A percentile compares a stretch with the other conserved stretches of the same genome.
Evolutionary conservation across 2,113 vertebrate genomes (phyloP).

Genomic region (Petaurus breviceps): DNA sequence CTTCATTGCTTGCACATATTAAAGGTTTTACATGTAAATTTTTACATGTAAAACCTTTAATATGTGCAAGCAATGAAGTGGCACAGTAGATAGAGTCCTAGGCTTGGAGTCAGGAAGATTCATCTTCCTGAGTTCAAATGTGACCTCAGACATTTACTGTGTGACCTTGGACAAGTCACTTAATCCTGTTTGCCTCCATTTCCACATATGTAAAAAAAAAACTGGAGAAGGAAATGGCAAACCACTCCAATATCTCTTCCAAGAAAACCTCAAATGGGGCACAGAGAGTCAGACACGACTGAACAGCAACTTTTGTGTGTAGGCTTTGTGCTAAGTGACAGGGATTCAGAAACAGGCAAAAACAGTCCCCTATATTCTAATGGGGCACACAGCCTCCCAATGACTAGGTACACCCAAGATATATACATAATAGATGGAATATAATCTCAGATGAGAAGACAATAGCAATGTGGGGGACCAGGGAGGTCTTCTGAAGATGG

Average conservation of each 20-base stretch:
- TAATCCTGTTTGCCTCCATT: neutral
- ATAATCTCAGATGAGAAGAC: neutral
- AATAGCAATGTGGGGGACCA: neutral
- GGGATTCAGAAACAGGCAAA: neutral
- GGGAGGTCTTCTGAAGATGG: neutral
- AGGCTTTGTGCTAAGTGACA: neutral
- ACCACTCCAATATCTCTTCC: neutral
- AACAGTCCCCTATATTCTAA: neutral
- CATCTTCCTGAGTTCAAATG: neutral
- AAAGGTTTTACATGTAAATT: no score
- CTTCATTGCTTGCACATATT: neutral
- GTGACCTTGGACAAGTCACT: neutral
- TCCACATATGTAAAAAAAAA: neutral
- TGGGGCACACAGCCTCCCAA: neutral
- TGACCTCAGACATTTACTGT: neutral
- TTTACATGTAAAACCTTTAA: neutral
- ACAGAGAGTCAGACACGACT: neutral
- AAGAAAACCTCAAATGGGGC: neutral
- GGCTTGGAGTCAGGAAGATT: neutral
- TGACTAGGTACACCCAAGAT: neutral
- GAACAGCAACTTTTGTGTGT: no score
- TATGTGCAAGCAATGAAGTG: neutral
- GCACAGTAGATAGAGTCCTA: neutral
- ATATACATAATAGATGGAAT: neutral
- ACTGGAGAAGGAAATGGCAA: neutral